phyloP scores from a whole-genome alignment of 1,140 invertebrate species.

The Anthonomus grandis region DNA sequence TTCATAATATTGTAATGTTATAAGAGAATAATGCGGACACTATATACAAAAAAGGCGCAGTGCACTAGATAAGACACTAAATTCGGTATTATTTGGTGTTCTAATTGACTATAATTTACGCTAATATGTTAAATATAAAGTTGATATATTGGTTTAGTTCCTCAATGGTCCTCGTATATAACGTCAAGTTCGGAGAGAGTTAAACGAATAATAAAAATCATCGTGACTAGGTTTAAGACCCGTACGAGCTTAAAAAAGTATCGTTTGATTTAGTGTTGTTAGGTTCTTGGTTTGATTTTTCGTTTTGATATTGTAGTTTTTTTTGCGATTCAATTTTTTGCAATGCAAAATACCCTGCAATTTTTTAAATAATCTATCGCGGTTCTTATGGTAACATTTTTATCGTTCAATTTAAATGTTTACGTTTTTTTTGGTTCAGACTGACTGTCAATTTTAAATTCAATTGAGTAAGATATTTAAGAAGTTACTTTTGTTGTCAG shows the following conservation, averaged over 20 bases:
- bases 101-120: constrained; percentile 6
- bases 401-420: too few species aligned
- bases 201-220: neutral
- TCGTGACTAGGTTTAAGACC: neutral
- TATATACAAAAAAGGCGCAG: neutral
- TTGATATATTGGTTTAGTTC: neutral
- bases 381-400: too few species aligned
- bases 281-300: too few species aligned
- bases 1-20: neutral
- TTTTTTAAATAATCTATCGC: too few species aligned
- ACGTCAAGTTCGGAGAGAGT: neutral
- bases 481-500: too few species aligned
- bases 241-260: neutral
- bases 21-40: neutral
- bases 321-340: too few species aligned
- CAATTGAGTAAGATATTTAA: too few species aligned
- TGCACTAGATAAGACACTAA: neutral
- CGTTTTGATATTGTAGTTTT: too few species aligned
- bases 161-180: neutral
- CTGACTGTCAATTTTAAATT: too few species aligned
- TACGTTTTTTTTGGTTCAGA: too few species aligned
- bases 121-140: neutral
- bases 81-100: constrained; percentile 4
- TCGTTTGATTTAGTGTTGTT: neutral
- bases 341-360: too few species aligned